Base-by-base conservation (phyloP, 2,888 invertebrate species). In the Exocentrus adspersus region DNA sequence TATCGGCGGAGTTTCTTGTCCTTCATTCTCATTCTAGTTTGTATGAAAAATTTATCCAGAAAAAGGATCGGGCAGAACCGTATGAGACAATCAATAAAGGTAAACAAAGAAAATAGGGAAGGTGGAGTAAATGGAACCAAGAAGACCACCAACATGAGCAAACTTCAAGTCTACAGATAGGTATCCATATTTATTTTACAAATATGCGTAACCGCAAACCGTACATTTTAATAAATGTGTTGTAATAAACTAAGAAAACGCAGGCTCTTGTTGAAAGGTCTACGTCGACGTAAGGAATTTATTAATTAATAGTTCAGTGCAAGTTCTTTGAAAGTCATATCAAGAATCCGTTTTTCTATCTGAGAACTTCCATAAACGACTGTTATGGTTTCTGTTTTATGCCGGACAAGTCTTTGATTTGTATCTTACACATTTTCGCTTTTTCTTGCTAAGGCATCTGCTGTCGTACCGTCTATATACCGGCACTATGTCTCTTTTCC, bases 371-470 rank as follows among this genome's bases (percentile, higher is more conserved):
- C 59, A 59, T 59, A 50, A 59, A 59, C 59, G 59, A 59, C 48
- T 59, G 59, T 50, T 51, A 59, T 59, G 48, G 50, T 50, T 59
- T 50, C 48, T 42, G 50, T 37, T 54, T 54, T 54, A 54, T 37
- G 59, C 59, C 19, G 32, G 51, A 48, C 41, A 59, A 51, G 50
- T 59, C 16, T 28, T 51, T 51, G 51, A 51, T 59, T 59, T 59
- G 59, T 59, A 59, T 58, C 58, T 58, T 58, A 58, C 50, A 59
- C 59, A 54, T 43, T 59, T 59, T 59, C 59, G 51, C 41, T 51
- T 59, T 59, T 59, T 59, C 51, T 43, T n/a, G 21, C 50, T 50
- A 59, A 50, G 42, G 17, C 50, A 59, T 41, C 51, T 32, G 42
- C 48, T 24, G 48, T 28, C 50, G 28, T 17, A 17, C 16, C 17